Evolutionary conservation across 64 coral and sea anemone genomes (phyloP).

Genomic region (Catalaphyllia jardinei): DNA sequence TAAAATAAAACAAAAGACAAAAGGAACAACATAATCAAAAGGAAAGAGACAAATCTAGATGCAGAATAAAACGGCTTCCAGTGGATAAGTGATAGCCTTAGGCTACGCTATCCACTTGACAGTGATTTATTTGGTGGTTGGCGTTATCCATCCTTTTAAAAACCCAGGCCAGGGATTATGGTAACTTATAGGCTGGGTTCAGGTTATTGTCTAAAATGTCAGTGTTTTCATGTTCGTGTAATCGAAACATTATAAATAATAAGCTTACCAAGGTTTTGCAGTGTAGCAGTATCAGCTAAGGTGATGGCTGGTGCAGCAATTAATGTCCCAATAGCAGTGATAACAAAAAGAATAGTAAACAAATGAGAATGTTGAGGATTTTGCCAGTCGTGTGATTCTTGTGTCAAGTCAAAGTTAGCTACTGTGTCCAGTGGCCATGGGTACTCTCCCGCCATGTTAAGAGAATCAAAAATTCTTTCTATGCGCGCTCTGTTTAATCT

Average conservation of each 20-base stretch:
- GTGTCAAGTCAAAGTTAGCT: slow-evolving; percentile 62
- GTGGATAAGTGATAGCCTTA: too few relatives aligned
- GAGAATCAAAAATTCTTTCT: slow-evolving; percentile 78
- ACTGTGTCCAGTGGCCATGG: slow-evolving; percentile 91
- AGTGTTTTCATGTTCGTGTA: not conserved
- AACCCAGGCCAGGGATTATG: too few relatives aligned
- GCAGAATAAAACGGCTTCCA: too few relatives aligned
- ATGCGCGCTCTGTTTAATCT: slow-evolving; percentile 35
- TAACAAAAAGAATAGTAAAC: slow-evolving; percentile 82
- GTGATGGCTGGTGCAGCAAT: slow-evolving; percentile 70
- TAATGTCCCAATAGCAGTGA: slow-evolving; percentile 76
- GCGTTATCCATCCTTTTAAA: too few relatives aligned
- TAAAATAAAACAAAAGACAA: too few relatives aligned
- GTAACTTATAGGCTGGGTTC: too few relatives aligned
- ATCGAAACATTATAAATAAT: too few relatives aligned
- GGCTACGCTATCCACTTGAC: too few relatives aligned
- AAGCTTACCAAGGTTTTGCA: slow-evolving; percentile 78
- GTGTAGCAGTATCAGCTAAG: slow-evolving; percentile 86
- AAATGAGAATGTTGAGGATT: slow-evolving; percentile 13
- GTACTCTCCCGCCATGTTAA: slow-evolving; percentile 75
- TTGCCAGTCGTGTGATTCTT: slow-evolving; percentile 54
- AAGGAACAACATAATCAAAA: too few relatives aligned
- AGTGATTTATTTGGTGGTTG: too few relatives aligned
- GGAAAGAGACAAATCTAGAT: too few relatives aligned
- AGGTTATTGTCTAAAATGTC: not conserved